A percentile compares a stretch with the other conserved stretches of the same genome.
Conservation (phyloP, 2,888 invertebrate genomes). For the Nomada lathburiana region DNA sequence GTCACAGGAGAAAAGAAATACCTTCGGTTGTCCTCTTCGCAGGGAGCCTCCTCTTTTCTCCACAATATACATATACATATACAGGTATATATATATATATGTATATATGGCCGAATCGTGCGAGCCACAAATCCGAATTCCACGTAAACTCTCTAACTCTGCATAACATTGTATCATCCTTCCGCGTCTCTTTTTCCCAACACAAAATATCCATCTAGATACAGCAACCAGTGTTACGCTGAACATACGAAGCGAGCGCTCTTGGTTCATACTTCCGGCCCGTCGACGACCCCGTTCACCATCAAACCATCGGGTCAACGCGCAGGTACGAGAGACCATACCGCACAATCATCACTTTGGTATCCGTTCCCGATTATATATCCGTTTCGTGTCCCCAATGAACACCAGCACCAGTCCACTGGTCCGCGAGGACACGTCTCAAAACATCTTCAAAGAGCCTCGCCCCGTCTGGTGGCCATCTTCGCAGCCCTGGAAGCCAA, state of each 20-base stretch:
- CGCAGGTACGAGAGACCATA: no score
- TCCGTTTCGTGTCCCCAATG: slow-evolving; percentile 10
- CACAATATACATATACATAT: neutral
- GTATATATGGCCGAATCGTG: slow-evolving; percentile 10
- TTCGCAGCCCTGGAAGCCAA: slow-evolving; percentile 83
- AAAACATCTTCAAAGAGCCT: slow-evolving; percentile 74
- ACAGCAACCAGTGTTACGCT: neutral
- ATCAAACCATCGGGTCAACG: no score
- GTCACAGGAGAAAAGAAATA: slow-evolving; percentile 15
- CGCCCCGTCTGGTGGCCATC: slow-evolving; percentile 79
- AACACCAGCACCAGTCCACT: slow-evolving; percentile 29
- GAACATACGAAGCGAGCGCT: neutral
- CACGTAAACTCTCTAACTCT: neutral
- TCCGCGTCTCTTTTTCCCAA: no score
- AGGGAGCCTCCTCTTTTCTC: neutral
- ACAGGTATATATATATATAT: neutral
- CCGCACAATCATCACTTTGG: neutral
- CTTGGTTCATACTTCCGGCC: neutral
- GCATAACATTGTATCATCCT: neutral
- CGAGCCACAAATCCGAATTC: slow-evolving; percentile 5
- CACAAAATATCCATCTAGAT: neutral
- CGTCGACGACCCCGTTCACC: neutral
- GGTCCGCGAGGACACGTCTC: slow-evolving; percentile 20
- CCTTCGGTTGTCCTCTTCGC: neutral
- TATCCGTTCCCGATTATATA: neutral